Evolutionary conservation across 2,888 invertebrate genomes (phyloP), one percentile per base, ranked within the genome.

Genomic region (Zygaena filipendulae): DNA sequence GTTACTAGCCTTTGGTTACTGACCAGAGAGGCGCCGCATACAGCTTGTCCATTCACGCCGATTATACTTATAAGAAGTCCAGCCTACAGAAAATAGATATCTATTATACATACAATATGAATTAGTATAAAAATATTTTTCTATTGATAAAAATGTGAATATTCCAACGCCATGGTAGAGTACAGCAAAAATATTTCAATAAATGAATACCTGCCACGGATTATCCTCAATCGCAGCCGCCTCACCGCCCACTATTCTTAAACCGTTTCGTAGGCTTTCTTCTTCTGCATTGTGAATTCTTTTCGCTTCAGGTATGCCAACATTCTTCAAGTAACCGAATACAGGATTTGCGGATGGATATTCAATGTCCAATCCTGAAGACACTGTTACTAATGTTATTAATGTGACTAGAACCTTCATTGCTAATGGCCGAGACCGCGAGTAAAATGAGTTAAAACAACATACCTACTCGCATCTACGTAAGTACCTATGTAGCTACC

Each of bases 21-120:
- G 18, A 72, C 27, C 3, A 72, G 41, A 4, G 59, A 46, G 5
- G 54, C 70, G 11, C 71, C 69, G 32, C 71, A 72, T 0, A 66
- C 49, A 16, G 47, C 49, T 13, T 35, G 25, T 3, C 39, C 38
- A 11, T 14, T 20, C 8, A 36, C 33, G 8, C 42, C 45, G 4
- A 35, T 11, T 5, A 49, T 30, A 12, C 43, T 38, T 13, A 39
- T 35, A 23, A 49, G 29, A 4, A 49, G 38, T 21, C 47, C 47
- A 31, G 42, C 46, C 49, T 49, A 27, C 4, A 33, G 21, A n/a
- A 35, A 33, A 14, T n/a, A n/a, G n/a, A n/a, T n/a, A n/a, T n/a
- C n/a, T n/a, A n/a, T n/a, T n/a, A n/a, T n/a, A n/a, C n/a, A n/a
- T n/a, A n/a, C n/a, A n/a, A n/a, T n/a, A n/a, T n/a, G n/a, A n/a